Conservation (phyloP, 2,888 invertebrate species). For the Myopa tessellatipennis region DNA sequence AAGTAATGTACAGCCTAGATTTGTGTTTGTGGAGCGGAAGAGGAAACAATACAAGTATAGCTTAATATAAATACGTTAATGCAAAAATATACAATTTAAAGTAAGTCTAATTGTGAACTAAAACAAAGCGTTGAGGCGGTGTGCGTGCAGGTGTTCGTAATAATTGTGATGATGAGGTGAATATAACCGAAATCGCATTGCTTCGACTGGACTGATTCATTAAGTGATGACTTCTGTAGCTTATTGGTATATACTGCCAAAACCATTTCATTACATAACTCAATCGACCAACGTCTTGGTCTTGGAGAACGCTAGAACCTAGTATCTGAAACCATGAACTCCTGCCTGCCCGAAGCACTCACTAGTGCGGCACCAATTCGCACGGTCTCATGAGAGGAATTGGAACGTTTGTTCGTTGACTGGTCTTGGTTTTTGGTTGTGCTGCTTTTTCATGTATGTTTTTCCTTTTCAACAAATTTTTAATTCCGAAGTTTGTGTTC, state of each 20-base stretch:
- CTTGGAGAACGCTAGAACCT: not conserved
- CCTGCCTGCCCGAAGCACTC: too few species aligned
- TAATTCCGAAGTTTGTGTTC: slow-evolving; percentile 6
- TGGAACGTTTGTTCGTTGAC: not conserved
- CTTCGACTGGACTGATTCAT: not conserved
- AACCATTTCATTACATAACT: not conserved
- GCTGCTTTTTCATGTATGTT: slow-evolving; percentile 3
- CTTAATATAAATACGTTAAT: not conserved
- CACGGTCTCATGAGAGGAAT: not conserved
- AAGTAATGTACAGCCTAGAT: slow-evolving; percentile 10
- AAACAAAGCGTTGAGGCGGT: not conserved
- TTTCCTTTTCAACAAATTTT: slow-evolving; percentile 18
- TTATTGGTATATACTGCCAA: not conserved
- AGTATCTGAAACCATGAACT: too few species aligned
- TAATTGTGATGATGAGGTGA: not conserved
- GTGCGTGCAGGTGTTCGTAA: not conserved
- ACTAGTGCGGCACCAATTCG: too few species aligned
- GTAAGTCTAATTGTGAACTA: not conserved
- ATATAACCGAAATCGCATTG: too few species aligned
- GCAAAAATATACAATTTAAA: slow-evolving; percentile 2
- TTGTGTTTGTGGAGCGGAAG: not conserved
- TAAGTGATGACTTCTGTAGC: slow-evolving; percentile 8
- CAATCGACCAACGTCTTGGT: not conserved
- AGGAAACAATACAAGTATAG: not conserved
- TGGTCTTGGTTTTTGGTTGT: slow-evolving; percentile 13